Conservation (phyloP, 2,797 vertebrate species). For the Mormyrops attenuatus region DNA sequence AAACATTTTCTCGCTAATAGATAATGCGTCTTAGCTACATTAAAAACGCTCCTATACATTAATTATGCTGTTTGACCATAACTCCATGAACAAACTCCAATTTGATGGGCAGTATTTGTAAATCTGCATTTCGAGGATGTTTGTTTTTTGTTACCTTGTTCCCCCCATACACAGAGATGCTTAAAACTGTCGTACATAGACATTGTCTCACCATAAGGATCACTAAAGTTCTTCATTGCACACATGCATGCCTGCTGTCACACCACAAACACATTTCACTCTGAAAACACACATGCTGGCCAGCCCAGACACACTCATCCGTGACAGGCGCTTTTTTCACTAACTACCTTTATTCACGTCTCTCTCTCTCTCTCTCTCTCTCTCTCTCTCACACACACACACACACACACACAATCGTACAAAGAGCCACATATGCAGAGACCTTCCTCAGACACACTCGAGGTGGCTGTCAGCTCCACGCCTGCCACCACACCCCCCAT, state of each 20-base stretch:
- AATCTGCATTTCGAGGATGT: neutral
- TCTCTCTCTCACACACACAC: neutral
- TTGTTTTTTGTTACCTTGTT: neutral
- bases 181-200: neutral
- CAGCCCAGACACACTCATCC: neutral
- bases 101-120: neutral
- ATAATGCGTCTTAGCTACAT: neutral
- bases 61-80: neutral
- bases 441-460: neutral
- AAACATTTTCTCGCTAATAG: neutral
- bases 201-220: neutral
- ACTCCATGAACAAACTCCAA: neutral
- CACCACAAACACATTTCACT: neutral
- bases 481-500: neutral
- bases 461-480: neutral
- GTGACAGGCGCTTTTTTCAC: neutral
- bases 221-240: neutral
- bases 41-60: neutral
- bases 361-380: neutral
- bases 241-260: neutral
- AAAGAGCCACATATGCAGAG: neutral
- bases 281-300: neutral
- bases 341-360: neutral
- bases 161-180: neutral
- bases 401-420: neutral